Percentiles rank a stretch among this genome's conserved stretches.
These are phyloP conservation scores for Amphiprion ocellaris DNA, from an alignment of 2,113 vertebrate genomes.

Conservation along the genomic window DNA sequence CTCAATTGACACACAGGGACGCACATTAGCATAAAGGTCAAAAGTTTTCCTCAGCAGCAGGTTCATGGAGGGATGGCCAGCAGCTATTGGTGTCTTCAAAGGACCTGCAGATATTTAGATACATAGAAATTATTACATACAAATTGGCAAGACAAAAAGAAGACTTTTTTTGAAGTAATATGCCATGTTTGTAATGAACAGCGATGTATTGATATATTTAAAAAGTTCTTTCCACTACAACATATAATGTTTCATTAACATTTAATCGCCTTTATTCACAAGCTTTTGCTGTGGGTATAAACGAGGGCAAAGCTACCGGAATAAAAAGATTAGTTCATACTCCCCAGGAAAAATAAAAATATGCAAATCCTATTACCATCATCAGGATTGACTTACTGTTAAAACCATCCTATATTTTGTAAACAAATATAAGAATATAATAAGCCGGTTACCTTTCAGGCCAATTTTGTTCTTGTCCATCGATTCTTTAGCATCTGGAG, in stretches of 20 bases:
- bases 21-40: conserved; percentile 96
- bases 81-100: conserved; percentile 96
- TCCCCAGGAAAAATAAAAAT: background rate
- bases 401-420: background rate
- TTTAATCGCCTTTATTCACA: too few relatives aligned
- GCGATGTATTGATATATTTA: too few relatives aligned
- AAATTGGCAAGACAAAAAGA: background rate
- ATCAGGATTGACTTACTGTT: background rate
- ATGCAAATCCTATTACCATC: background rate
- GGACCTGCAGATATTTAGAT: conserved; percentile 84
- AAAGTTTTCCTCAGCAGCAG: conserved; percentile 94
- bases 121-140: conserved; percentile 50
- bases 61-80: conserved; percentile 98
- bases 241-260: too few relatives aligned
- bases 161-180: background rate
- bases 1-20: conserved; percentile 95
- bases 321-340: background rate
- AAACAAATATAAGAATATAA: background rate
- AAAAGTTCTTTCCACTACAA: too few relatives aligned
- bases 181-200: too few relatives aligned
- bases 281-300: background rate
- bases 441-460: conserved; percentile 89
- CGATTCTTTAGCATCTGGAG: conserved; percentile 96
- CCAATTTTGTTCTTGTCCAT: conserved; percentile 98
- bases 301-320: background rate